Evolutionary conservation across 92 coral and sea anemone species (phyloP).

Genomic region (Isaurus tuberculatus): DNA sequence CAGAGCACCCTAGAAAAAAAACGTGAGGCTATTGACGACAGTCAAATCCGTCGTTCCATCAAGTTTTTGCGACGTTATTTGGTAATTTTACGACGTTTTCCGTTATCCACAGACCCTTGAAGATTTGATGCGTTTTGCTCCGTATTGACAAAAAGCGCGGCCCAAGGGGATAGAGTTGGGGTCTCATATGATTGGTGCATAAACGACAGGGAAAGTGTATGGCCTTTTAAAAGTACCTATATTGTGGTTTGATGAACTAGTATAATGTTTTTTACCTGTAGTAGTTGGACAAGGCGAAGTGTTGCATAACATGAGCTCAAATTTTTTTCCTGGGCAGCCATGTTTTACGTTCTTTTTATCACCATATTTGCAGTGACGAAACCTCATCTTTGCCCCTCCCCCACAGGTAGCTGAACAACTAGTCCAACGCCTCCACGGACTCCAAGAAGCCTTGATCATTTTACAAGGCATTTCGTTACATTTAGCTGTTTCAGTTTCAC

Average conservation of each 20-base stretch:
- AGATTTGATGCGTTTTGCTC: no score
- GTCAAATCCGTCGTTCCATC: no score
- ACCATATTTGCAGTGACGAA: conserved; percentile 69
- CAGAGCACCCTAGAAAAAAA: no score
- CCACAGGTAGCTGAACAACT: conserved; percentile 84
- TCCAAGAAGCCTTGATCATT: conserved; percentile 66
- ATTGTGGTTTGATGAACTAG: not conserved
- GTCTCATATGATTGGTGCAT: no score
- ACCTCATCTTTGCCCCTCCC: conserved; percentile 73
- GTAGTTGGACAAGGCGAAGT: conserved; percentile 47
- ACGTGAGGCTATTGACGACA: no score
- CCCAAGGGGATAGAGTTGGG: no score
- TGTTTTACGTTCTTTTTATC: conserved; percentile 28
- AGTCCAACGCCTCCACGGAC: conserved; percentile 78
- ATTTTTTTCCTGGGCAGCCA: conserved; percentile 72
- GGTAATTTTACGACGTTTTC: no score
- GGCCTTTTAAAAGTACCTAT: no score
- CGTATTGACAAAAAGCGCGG: no score
- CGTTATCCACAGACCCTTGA: no score
- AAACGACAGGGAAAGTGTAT: no score
- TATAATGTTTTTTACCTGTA: conserved; percentile 34
- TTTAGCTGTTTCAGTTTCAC: conserved; percentile 64
- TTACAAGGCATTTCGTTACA: conserved; percentile 69
- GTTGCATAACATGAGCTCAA: conserved; percentile 65
- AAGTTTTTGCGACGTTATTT: no score